Base-by-base conservation (phyloP, 2,113 vertebrate species). In the Mungos mungo region DNA sequence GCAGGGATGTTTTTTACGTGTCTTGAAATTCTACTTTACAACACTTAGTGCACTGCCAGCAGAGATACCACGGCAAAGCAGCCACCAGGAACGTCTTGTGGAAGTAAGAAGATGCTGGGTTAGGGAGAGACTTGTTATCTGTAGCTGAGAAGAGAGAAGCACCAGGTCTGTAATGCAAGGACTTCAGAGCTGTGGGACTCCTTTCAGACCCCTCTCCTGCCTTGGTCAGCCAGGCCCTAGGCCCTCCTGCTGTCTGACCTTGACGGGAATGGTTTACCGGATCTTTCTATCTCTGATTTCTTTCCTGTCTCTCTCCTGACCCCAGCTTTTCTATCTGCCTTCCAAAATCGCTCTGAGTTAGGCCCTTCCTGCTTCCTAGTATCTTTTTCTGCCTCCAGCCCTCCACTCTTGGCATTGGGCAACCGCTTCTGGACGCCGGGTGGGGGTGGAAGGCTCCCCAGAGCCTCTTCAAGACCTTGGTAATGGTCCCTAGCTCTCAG, bases 11-110 rank as follows among this genome's bases (percentile, higher is more conserved):
- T 77, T 52, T 52, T 19, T 23, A 72, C 50, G 83, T 5, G 31
- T 72, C 54, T 33, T 95, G 80, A 89, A 94, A 45, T n/a, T 88
- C 45, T n/a, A 27, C 69, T 10, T 63, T 3, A 68, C 0, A 25
- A 5, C 5, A 3, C 45, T 45, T 52, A 3, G 8, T 4, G 7
- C 1, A 0, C 69, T 72, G 45, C 19, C 14, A 29, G 41, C 31
- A 29, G 35, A 52, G 0, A 8, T 35, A n/a, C n/a, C 10, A 4
- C 5, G 8, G 12, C 38, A 4, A 3, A 29, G 50, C 33, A 50
- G 72, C 66, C 2, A 7, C 25, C 33, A 33, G 52, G 68, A 79
- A 16, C 6, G 8, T 52, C 66, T 72, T 66, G 45, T 29, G 0
- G 13, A 38, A 16, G 16, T 5, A 1, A 45, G 21, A 60, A 71